These are phyloP conservation scores for Microtus pennsylvanicus DNA, from an alignment of 2,113 vertebrate genomes.

Conservation along the genomic window DNA sequence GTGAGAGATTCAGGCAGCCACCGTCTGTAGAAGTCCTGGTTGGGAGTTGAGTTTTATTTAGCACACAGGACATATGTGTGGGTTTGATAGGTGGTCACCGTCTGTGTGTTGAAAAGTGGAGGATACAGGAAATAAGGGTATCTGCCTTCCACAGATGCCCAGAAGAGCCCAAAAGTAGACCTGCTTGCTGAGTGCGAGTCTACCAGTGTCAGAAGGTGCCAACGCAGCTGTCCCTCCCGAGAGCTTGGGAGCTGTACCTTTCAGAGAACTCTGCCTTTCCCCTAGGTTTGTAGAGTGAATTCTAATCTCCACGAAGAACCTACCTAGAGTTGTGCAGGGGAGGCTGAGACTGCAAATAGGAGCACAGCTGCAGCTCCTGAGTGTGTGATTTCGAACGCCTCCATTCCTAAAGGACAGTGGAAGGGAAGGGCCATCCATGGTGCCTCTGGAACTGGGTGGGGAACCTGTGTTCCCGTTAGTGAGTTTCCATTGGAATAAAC, in stretches of 20 bases:
- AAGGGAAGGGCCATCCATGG: not conserved
- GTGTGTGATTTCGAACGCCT: not conserved
- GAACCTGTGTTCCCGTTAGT: not conserved
- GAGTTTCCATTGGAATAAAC: conserved; percentile 33
- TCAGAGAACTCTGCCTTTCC: not conserved
- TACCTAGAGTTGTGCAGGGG: not conserved
- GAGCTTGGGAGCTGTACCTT: not conserved
- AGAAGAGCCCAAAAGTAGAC: not conserved
- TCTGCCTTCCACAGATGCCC: not conserved
- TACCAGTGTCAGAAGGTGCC: too few species aligned
- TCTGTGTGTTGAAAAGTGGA: not conserved
- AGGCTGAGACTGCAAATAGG: not conserved
- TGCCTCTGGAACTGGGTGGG: not conserved
- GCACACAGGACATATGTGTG: rapidly evolving
- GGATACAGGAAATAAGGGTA: not conserved
- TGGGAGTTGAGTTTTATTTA: not conserved
- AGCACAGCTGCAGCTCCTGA: not conserved
- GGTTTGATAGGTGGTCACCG: not conserved
- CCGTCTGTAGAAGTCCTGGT: not conserved
- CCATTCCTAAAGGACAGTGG: conserved; percentile 22
- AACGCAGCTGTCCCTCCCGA: rapidly evolving
- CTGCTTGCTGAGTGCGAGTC: not conserved
- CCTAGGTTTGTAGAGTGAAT: not conserved
- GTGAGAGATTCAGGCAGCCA: not conserved
- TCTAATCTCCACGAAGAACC: not conserved